Evolutionary conservation across 2,888 invertebrate genomes (phyloP).

Genomic region (Acrobasis suavella): DNA sequence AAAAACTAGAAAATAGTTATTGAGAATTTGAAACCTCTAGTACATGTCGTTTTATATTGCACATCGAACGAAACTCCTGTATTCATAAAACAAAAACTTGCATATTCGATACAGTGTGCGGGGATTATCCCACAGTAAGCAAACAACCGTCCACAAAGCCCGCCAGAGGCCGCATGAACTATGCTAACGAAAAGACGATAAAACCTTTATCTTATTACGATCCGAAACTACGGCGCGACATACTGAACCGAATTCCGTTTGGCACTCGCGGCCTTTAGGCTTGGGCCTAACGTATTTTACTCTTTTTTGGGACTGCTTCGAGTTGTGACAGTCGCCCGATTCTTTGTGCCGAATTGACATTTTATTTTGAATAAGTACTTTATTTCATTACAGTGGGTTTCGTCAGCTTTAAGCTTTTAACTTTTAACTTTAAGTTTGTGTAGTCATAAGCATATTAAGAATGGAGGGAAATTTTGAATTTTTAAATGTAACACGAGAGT

Average conservation of each 20-base stretch:
- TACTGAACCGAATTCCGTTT: constrained; percentile 35
- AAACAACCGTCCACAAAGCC: constrained; percentile 69
- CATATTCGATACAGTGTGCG: constrained; percentile 60
- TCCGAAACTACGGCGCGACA: constrained; percentile 44
- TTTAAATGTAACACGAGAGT: too few species aligned
- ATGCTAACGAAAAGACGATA: constrained; percentile 77
- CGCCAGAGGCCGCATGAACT: constrained; percentile 62
- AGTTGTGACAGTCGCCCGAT: not conserved
- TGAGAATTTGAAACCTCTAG: too few species aligned
- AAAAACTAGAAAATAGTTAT: too few species aligned
- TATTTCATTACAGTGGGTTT: not conserved
- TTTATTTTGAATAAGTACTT: not conserved
- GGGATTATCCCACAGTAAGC: constrained; percentile 71
- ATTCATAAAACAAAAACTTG: constrained; percentile 33
- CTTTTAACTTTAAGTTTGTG: too few species aligned
- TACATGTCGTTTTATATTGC: too few species aligned
- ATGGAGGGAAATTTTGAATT: too few species aligned
- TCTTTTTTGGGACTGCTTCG: not conserved
- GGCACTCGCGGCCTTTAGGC: not conserved
- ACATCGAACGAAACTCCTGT: too few species aligned
- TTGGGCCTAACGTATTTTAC: not conserved
- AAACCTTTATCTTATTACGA: constrained; percentile 79
- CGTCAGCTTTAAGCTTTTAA: too few species aligned
- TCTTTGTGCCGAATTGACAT: not conserved
- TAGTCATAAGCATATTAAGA: too few species aligned